phyloP scores from a whole-genome alignment of 1,140 invertebrate species.

The Neoseiulus cucumeris region DNA sequence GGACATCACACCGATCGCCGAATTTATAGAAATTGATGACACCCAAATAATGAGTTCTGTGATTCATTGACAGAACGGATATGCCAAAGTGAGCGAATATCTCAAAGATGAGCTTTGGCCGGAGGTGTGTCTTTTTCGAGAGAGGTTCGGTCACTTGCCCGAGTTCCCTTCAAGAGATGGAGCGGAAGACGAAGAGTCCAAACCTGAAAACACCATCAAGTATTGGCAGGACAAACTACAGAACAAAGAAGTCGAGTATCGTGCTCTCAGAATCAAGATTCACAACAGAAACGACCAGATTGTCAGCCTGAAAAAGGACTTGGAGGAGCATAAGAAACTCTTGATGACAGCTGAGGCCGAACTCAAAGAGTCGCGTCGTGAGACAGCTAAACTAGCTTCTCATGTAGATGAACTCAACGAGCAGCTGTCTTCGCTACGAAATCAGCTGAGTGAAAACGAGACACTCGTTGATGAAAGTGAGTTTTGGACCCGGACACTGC shows the following conservation, averaged over 20 bases:
- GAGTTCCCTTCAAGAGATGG: background rate
- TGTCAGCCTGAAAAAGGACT: background rate
- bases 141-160: background rate
- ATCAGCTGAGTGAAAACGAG: background rate
- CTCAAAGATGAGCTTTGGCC: background rate
- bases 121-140: background rate
- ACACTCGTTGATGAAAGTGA: background rate
- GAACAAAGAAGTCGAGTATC: background rate
- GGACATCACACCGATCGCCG: too few relatives aligned
- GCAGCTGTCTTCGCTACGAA: background rate
- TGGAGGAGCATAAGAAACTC: background rate
- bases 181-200: background rate
- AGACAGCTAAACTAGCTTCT: background rate
- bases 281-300: background rate
- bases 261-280: background rate
- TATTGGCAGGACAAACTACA: slow-evolving; percentile 9
- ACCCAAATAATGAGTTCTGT: too few relatives aligned
- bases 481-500: too few relatives aligned
- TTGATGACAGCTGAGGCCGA: background rate
- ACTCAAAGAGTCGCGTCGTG: background rate
- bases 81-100: background rate
- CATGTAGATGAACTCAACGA: background rate
- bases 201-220: background rate
- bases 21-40: too few relatives aligned
- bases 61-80: background rate